Evolutionary conservation across 2,797 vertebrate genomes (phyloP).

Genomic region (Meriones psammophilus): DNA sequence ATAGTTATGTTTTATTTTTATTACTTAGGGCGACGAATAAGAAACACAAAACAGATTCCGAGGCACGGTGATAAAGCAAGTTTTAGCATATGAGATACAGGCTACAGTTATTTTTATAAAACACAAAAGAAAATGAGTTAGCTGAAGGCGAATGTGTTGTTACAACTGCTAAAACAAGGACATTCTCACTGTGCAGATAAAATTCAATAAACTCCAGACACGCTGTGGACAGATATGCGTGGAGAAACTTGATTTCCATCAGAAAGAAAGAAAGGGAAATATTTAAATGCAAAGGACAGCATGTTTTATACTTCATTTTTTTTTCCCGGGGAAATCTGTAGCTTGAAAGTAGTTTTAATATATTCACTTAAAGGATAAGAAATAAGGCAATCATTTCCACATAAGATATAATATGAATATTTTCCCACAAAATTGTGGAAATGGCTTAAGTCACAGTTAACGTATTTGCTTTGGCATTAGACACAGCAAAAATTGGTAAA

Average conservation of each 20-base stretch:
- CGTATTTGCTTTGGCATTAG: neutral
- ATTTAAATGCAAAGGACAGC: neutral
- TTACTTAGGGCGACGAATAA: constrained; percentile 24
- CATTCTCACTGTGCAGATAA: neutral
- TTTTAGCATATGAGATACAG: constrained; percentile 18
- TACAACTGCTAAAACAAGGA: neutral
- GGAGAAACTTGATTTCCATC: neutral
- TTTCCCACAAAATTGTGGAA: neutral
- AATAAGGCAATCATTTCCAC: neutral
- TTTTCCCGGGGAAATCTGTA: constrained; percentile 1
- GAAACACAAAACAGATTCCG: neutral
- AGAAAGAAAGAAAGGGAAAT: neutral
- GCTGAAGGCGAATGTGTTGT: neutral
- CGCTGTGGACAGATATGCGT: neutral
- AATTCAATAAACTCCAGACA: neutral
- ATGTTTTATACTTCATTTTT: neutral
- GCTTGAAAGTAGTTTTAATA: constrained; percentile 33
- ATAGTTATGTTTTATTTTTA: constrained; percentile 37
- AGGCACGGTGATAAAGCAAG: constrained; percentile 56
- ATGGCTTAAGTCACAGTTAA: constrained; percentile 17
- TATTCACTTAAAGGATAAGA: constrained; percentile 34
- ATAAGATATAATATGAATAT: neutral
- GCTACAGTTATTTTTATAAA: constrained; percentile 14
- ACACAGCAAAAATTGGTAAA: neutral
- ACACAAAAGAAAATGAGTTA: constrained; percentile 12